Base-by-base conservation (phyloP, 2,113 vertebrate species). In the Meleagris gallopavo region DNA sequence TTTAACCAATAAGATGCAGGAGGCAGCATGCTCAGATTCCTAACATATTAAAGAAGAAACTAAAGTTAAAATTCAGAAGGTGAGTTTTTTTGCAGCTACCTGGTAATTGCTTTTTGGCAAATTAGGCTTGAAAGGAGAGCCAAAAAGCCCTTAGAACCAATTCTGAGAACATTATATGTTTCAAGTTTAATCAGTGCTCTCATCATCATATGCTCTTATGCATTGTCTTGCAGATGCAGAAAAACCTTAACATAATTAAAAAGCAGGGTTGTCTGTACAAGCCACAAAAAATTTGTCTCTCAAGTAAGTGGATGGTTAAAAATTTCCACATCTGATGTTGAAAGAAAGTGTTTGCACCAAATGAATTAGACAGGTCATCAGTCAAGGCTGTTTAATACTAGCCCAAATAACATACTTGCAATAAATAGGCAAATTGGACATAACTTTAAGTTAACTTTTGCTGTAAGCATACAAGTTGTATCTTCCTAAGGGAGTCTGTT, bases 311-410 rank as follows among this genome's bases (percentile, higher is more conserved):
- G 81, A 75, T 87, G 57, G 76, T 95, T 94, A 25, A 80, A 90
- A 90, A 78, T 57, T 94, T 91, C 94, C 16, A 40, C 65, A 65
- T 89, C 89, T 97, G 96, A 97, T 97, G 95, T 94, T 94, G 97
- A 98, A 97, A 97, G 94, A 94, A 97, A 94, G 89, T 13, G 78
- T 97, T 97, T 96, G 89, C 96, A 97, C 96, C 45, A 73, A 97
- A 95, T 40, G 80, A 96, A 97, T 97, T 95, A 97, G 52, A 94
- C 95, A 96, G 94, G 94, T 97, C 97, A 94, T 96, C 95, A 96
- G 96, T 97, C 96, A 98, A 96, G 95, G 97, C 86, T 93, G 82
- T 96, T 97, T 97, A 97, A 97, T 94, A 84, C 61, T 55, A 97
- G 82, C 85, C 87, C 93, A 96, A 96, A 95, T 96, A 96, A 77